A percentile compares a stretch with the other conserved stretches of the same genome.
phyloP scores from a whole-genome alignment of 2,888 invertebrate genomes.

The Anthophora plumipes region DNA sequence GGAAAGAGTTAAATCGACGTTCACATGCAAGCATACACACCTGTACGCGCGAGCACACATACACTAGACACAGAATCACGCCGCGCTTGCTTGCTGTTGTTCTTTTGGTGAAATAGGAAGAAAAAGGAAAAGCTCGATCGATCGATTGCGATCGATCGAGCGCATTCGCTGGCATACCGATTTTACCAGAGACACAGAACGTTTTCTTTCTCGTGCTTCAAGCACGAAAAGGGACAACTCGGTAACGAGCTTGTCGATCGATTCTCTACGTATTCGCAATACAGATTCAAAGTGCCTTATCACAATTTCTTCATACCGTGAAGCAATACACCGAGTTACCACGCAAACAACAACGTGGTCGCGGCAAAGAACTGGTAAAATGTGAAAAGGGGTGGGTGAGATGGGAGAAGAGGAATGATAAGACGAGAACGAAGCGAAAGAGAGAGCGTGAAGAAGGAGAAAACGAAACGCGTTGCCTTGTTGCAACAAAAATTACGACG shows the following conservation, averaged over 20 bases:
- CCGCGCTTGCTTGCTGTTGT: neutral
- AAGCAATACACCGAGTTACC: slow-evolving; percentile 49
- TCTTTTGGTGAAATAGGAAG: neutral
- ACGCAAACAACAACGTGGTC: neutral
- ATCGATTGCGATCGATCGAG: slow-evolving; percentile 12
- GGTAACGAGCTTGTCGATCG: slow-evolving; percentile 31
- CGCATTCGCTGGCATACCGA: neutral
- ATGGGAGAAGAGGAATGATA: neutral
- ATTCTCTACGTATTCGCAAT: slow-evolving; percentile 53
- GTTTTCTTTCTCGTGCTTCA: slow-evolving; percentile 12
- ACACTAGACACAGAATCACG: too few species aligned
- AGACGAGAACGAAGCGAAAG: too few species aligned
- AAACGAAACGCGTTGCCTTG: slow-evolving; percentile 1
- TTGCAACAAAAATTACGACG: neutral
- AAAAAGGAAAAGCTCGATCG: neutral
- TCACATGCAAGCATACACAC: too few species aligned
- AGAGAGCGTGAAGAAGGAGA: neutral
- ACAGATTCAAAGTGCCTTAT: slow-evolving; percentile 72
- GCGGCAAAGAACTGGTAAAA: slow-evolving; percentile 10
- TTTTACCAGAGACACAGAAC: neutral
- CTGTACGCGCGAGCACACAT: too few species aligned
- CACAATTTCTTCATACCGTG: slow-evolving; percentile 64
- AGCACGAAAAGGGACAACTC: neutral
- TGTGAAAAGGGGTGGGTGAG: neutral
- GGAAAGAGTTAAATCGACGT: too few species aligned